Percentiles rank a stretch among this genome's conserved stretches.
phyloP scores from a whole-genome alignment of 2,113 vertebrate species.

The Xiphophorus hellerii region DNA sequence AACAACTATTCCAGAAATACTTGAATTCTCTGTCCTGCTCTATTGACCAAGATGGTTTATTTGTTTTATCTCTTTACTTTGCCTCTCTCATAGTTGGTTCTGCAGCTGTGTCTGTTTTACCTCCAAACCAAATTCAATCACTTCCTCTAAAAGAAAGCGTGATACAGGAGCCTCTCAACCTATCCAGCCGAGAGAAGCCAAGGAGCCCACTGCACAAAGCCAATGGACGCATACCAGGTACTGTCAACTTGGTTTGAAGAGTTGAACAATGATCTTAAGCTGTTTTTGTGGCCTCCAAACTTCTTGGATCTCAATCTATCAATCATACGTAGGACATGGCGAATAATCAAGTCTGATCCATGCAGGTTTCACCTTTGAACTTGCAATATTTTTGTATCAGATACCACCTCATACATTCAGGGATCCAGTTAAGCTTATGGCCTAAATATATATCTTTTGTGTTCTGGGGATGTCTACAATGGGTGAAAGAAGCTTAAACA shows the following conservation, averaged over 20 bases:
- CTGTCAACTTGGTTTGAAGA: background rate
- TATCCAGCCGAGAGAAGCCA: conserved; percentile 67
- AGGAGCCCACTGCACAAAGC: conserved; percentile 49
- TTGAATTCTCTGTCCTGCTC: background rate
- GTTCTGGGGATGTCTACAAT: background rate
- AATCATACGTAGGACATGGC: background rate
- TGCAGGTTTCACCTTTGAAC: background rate
- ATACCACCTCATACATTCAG: background rate
- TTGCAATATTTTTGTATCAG: background rate
- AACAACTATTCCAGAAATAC: background rate
- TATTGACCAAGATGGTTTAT: background rate
- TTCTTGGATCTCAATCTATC: background rate
- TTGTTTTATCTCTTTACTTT: background rate
- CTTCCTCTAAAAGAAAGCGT: background rate
- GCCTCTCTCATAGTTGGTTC: conserved; percentile 4
- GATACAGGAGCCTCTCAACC: conserved; percentile 76
- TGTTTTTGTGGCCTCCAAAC: background rate
- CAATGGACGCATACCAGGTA: conserved; percentile 81
- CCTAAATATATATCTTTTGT: no score
- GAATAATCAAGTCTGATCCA: background rate
- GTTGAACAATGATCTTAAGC: background rate
- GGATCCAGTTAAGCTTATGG: background rate
- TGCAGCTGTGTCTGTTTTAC: background rate
- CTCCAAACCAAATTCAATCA: conserved; percentile 8
- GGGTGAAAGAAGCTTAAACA: background rate